A percentile compares a stretch with the other conserved stretches of the same genome.
Evolutionary conservation across 2,113 vertebrate genomes (phyloP).

Genomic region (Typhlomys cinereus): DNA sequence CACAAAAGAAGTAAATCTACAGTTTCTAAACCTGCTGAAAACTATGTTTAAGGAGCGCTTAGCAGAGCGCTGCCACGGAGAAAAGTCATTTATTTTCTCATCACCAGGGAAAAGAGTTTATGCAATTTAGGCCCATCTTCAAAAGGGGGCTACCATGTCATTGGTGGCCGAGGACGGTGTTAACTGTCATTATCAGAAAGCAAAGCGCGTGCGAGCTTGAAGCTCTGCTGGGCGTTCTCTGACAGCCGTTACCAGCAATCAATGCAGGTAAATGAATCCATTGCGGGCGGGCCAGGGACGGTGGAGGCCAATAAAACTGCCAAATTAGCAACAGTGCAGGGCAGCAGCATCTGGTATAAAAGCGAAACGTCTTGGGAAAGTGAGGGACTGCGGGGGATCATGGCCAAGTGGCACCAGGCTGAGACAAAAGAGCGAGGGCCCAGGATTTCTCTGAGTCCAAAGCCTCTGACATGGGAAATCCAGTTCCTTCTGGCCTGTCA

Average conservation of each 20-base stretch:
- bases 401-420: not conserved
- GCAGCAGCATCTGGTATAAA: not conserved
- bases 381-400: not conserved
- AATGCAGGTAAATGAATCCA: slow-evolving; percentile 59
- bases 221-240: slow-evolving; percentile 43
- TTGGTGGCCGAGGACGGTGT: slow-evolving; percentile 12
- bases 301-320: slow-evolving; percentile 36
- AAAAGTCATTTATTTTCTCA: slow-evolving; percentile 78
- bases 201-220: slow-evolving; percentile 35
- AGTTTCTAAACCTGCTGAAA: slow-evolving; percentile 26
- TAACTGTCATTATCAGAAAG: slow-evolving; percentile 35
- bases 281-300: slow-evolving; percentile 56
- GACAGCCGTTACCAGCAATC: slow-evolving; percentile 47
- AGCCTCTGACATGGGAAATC: not conserved
- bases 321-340: slow-evolving; percentile 56
- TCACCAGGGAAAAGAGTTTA: slow-evolving; percentile 37
- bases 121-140: slow-evolving; percentile 48
- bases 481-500: not conserved
- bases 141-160: slow-evolving; percentile 26
- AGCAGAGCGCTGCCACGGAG: slow-evolving; percentile 26
- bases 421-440: rapidly evolving
- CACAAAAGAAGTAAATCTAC: not conserved
- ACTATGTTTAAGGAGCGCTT: slow-evolving; percentile 43
- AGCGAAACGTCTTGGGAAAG: not conserved
- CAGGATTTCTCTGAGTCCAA: not conserved